Conservation (phyloP, 2,888 invertebrate species). For the Drosophila lutescens region DNA sequence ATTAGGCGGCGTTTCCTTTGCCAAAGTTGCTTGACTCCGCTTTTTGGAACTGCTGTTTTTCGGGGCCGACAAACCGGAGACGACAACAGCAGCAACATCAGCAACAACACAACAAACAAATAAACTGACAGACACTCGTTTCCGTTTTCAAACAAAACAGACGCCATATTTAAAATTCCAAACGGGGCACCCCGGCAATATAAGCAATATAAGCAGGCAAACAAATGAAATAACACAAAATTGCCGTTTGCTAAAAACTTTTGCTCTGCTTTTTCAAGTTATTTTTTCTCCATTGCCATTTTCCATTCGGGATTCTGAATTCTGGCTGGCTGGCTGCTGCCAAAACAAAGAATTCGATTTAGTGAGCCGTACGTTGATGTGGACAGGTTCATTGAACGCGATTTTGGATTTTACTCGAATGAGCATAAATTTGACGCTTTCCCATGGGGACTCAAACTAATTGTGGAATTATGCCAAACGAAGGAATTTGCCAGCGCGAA, state of each 20-base stretch:
- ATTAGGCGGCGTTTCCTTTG: conserved; percentile 75
- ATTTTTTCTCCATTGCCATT: conserved; percentile 15
- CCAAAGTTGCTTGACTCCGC: conserved; percentile 77
- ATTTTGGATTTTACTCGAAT: conserved; percentile 34
- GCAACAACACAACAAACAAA: conserved; percentile 65
- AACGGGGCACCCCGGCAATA: conserved; percentile 55
- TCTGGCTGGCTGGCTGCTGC: conserved; percentile 2
- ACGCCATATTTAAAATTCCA: conserved; percentile 81
- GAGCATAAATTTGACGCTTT: conserved; percentile 50
- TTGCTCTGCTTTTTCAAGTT: conserved; percentile 55
- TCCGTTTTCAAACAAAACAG: conserved; percentile 80
- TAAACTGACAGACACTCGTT: conserved; percentile 79
- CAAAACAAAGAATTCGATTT: conserved; percentile 52
- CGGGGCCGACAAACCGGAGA: conserved; percentile 30
- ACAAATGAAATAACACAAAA: conserved; percentile 71
- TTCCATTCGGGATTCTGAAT: too few species aligned
- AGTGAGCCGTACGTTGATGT: conserved; percentile 54
- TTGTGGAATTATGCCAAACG: conserved; percentile 65
- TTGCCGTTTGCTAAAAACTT: conserved; percentile 59
- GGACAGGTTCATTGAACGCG: conserved; percentile 56
- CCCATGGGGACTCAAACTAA: conserved; percentile 49
- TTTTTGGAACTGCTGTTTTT: conserved; percentile 60
- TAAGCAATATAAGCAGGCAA: conserved; percentile 56
- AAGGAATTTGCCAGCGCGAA: conserved; percentile 18
- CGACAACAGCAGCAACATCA: conserved; percentile 47